A percentile compares a stretch with the other conserved stretches of the same genome.
Evolutionary conservation across 2,113 vertebrate genomes (phyloP).

Genomic region (Lagopus muta): DNA sequence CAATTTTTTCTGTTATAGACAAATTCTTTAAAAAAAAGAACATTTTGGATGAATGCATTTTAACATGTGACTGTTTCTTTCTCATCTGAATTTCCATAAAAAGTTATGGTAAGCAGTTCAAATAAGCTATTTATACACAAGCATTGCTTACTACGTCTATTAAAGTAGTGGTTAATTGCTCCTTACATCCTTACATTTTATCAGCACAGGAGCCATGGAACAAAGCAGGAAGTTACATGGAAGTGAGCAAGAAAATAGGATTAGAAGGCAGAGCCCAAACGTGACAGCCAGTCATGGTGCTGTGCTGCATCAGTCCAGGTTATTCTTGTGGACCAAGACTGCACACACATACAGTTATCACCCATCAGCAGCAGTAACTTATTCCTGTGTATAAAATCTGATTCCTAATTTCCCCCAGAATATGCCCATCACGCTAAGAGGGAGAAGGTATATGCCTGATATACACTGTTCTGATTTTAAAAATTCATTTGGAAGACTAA

Average conservation of each 20-base stretch:
- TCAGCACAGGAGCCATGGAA: not conserved
- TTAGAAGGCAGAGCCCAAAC: constrained; percentile 14
- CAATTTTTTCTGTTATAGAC: not conserved
- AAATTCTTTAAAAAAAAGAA: not conserved
- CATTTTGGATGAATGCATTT: not conserved
- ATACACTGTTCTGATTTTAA: not conserved
- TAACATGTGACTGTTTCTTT: not conserved
- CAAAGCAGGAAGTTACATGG: not conserved
- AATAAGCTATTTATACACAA: not conserved
- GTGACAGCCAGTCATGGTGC: not conserved
- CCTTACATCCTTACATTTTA: not conserved
- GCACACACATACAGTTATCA: not conserved
- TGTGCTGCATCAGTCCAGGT: not conserved
- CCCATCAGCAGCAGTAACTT: constrained; percentile 35
- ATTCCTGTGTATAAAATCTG: not conserved
- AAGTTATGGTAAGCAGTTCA: not conserved
- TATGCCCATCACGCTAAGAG: constrained; percentile 25
- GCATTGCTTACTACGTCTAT: not conserved
- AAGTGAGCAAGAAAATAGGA: constrained; percentile 35
- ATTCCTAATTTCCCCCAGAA: constrained; percentile 39
- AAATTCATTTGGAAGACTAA: constrained; percentile 53
- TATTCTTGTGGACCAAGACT: not conserved
- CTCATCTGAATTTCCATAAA: not conserved
- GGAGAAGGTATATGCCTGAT: constrained; percentile 44
- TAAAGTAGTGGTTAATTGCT: not conserved